Base-by-base conservation (phyloP, 2,113 vertebrate species). In the Dicaeum eximium region DNA sequence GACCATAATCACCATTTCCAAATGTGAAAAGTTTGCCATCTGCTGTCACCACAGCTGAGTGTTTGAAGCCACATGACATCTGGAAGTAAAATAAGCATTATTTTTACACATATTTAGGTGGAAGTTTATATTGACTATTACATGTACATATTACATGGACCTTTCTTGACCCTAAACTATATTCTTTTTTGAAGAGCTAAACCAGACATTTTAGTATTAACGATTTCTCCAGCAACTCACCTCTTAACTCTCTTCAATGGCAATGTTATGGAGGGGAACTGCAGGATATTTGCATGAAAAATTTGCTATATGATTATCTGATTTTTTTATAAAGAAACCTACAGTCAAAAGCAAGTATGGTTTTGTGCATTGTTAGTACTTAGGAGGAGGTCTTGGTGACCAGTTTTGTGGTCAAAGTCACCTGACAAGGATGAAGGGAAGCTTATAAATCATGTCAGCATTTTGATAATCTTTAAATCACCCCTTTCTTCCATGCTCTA, bases 1-100 rank as follows among this genome's bases (percentile, higher is more conserved):
- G 98, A 72, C 98, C 98, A 31, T 98, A 98, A 89, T 98, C 98
- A 33, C 98, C 98, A 21, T 98, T 98, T 67, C 98, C 98, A 97
- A 98, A 98, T 1, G 98, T 98, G 79, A 98, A 98, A 58, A 98
- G 97, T 80, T 98, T 98, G 78, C 98, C 98, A 92, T 98, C 98
- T 84, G 98, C 98, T 51, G 98, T 98, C 69, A 98, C 98, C 54
- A 98, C 98, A 45, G 98, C 98, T 48, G 98, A 98, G 57, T 98
- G 98, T 70, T 98, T 98, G 90, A 98, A 98, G 92, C 98, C 98
- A 96, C 98, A 98, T 6, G 98, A 98, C 98, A 98, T 98, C 98
- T 98, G 87, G 40, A 95, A 92, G 44, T 13, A 95, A 82, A 95
- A 95, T 2, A 69, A 87, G n/a, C 5, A 13, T 6, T 27, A 33